Percentiles rank a stretch among this genome's conserved stretches.
Evolutionary conservation across 53 echinoderm and acorn worm genomes (phyloP).

Genomic region (Zoroaster sp.): DNA sequence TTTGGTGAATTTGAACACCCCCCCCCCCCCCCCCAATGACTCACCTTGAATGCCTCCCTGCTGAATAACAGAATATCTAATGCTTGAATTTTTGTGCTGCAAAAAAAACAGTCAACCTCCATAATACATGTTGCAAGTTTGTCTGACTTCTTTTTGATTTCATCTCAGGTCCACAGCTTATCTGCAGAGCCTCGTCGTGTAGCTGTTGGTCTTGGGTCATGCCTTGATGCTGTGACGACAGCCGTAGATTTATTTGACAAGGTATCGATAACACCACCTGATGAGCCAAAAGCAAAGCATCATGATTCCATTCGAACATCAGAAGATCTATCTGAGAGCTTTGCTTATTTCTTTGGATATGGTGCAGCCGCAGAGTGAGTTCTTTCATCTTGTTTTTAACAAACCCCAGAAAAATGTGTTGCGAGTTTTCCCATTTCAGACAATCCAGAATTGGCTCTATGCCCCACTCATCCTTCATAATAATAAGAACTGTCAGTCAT

Average conservation of each 20-base stretch:
- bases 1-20: no score
- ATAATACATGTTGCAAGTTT: no score
- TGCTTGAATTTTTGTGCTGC: not conserved
- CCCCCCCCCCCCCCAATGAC: no score
- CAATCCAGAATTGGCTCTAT: no score
- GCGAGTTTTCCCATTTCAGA: no score
- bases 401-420: no score
- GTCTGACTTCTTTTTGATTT: not conserved
- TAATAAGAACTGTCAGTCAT: no score
- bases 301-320: conserved; percentile 61
- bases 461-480: no score
- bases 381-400: no score
- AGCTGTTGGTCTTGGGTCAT: conserved; percentile 83
- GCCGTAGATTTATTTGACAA: conserved; percentile 67
- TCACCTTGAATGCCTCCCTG: no score
- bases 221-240: conserved; percentile 59
- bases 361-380: conserved; percentile 95
- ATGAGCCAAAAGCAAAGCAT: conserved; percentile 37
- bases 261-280: conserved; percentile 63
- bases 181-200: conserved; percentile 49
- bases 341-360: conserved; percentile 78
- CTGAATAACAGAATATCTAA: no score
- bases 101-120: not conserved
- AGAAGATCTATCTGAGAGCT: conserved; percentile 65
- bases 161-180: not conserved